A percentile compares a stretch with the other conserved stretches of the same genome.
phyloP scores from a whole-genome alignment of 2,888 invertebrate genomes.

The Eurois occulta region DNA sequence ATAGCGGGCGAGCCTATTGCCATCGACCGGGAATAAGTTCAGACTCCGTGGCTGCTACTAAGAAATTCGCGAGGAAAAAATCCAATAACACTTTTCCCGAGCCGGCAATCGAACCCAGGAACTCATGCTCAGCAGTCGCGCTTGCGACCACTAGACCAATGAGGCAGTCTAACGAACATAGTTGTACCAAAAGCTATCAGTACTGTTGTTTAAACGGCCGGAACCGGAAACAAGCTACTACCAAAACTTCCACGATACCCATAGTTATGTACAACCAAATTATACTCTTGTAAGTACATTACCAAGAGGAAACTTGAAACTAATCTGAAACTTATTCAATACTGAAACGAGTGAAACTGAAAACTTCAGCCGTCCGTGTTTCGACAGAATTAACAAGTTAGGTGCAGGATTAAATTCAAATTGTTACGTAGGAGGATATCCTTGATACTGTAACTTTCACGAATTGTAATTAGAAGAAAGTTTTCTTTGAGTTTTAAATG shows the following conservation, averaged over 20 bases:
- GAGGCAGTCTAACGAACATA: neutral
- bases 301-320: conserved; percentile 45
- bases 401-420: conserved; percentile 61
- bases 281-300: conserved; percentile 43
- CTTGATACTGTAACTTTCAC: conserved; percentile 41
- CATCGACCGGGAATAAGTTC: too few species aligned
- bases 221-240: neutral
- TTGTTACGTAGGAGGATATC: conserved; percentile 44
- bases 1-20: too few species aligned
- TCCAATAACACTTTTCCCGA: neutral
- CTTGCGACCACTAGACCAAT: too few species aligned
- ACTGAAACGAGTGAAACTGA: conserved; percentile 54
- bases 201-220: neutral
- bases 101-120: neutral
- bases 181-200: neutral
- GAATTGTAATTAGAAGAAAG: conserved; percentile 32
- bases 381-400: conserved; percentile 57
- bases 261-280: conserved; percentile 25
- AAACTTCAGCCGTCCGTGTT: conserved; percentile 49
- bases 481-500: conserved; percentile 37
- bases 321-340: conserved; percentile 61
- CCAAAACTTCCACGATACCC: conserved; percentile 19
- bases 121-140: neutral
- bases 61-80: neutral
- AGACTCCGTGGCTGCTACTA: too few species aligned